phyloP scores from a whole-genome alignment of 2,113 vertebrate genomes.

The Pollimyrus isidori region DNA sequence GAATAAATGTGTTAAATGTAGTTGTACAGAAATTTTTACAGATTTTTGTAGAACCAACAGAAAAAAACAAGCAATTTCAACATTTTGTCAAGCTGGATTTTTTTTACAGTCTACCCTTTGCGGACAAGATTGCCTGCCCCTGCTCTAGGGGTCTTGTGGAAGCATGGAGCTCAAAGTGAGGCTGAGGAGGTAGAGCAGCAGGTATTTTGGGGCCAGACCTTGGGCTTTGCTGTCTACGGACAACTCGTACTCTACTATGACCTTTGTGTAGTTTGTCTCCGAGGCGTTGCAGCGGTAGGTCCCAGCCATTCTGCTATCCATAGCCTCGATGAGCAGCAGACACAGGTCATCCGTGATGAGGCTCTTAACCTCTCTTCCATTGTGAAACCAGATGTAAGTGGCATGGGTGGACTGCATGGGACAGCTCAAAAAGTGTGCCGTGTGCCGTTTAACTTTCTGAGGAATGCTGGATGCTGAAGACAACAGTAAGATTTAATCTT shows the following conservation, averaged over 20 bases:
- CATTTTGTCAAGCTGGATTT: no score
- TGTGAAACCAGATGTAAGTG: constrained; percentile 41
- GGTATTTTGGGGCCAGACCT: background rate
- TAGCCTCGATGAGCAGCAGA: constrained; percentile 39
- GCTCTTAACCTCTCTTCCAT: background rate
- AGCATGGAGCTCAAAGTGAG: background rate
- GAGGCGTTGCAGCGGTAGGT: constrained; percentile 36
- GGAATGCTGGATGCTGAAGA: constrained; percentile 1
- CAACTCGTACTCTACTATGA: constrained; percentile 6
- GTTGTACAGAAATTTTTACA: no score
- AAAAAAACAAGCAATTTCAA: no score
- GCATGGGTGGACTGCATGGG: constrained; percentile 44
- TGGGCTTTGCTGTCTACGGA: background rate
- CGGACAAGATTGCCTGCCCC: no score
- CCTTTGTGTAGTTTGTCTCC: constrained; percentile 35
- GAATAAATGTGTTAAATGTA: no score
- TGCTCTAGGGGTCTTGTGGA: background rate
- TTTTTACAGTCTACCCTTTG: no score
- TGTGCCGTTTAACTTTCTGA: background rate
- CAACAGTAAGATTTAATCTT: background rate
- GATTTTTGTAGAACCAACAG: no score
- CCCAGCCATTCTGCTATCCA: constrained; percentile 31
- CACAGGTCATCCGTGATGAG: background rate
- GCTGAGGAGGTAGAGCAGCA: background rate
- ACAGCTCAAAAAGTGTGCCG: constrained; percentile 43